Evolutionary conservation across 2,113 vertebrate genomes (phyloP).

Genomic region (Hystrix brachyura): DNA sequence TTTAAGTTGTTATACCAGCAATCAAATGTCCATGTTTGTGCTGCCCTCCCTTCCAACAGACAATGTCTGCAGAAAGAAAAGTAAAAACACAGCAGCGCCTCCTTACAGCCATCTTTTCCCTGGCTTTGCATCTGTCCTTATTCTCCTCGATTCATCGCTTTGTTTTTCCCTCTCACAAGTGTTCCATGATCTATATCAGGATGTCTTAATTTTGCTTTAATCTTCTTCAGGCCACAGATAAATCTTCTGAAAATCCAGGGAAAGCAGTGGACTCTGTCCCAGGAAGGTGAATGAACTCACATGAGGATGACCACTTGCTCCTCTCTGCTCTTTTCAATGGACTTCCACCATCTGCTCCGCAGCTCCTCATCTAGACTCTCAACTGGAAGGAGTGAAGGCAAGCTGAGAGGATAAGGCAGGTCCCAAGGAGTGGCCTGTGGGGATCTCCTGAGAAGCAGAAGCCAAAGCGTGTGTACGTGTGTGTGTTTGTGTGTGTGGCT

Average conservation of each 20-base stretch:
- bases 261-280: neutral
- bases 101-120: neutral
- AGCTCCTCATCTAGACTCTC: neutral
- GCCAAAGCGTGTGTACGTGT: neutral
- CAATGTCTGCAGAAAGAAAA: neutral
- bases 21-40: neutral
- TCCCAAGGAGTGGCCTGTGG: fast-evolving
- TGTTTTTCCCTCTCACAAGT: neutral
- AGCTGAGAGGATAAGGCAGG: neutral
- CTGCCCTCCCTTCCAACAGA: too few species aligned
- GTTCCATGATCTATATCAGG: neutral
- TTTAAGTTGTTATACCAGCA: neutral
- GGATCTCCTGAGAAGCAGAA: neutral
- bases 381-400: neutral
- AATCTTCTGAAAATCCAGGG: neutral
- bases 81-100: neutral
- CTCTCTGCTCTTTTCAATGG: neutral
- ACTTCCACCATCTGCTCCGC: fast-evolving
- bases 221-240: neutral
- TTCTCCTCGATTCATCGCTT: neutral
- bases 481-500: neutral
- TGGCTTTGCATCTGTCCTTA: neutral
- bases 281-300: neutral
- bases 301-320: fast-evolving
- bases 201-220: neutral